Conservation (phyloP, 2,888 invertebrate species). For the Neoascia interrupta region DNA sequence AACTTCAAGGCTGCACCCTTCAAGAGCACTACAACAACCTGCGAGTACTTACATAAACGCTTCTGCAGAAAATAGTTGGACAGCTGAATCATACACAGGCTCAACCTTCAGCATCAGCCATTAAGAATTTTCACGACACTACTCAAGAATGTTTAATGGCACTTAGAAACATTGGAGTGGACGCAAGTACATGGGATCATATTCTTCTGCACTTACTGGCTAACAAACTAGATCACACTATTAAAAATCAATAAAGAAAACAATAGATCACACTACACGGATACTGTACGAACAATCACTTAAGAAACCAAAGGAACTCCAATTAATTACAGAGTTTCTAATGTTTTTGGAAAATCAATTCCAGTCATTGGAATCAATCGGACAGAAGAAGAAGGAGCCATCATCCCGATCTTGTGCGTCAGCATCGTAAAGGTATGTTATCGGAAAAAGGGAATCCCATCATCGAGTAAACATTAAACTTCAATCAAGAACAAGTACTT, state of each 20-base stretch:
- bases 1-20: not conserved
- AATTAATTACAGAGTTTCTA: slow-evolving; percentile 18
- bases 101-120: not conserved
- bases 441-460: no score
- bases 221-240: slow-evolving; percentile 1
- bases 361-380: slow-evolving; percentile 10
- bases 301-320: slow-evolving; percentile 7
- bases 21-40: not conserved
- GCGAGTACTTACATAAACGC: not conserved
- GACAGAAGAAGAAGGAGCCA: not conserved
- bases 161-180: not conserved
- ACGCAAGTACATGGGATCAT: not conserved
- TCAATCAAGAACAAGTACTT: no score
- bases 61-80: not conserved
- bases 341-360: slow-evolving; percentile 17
- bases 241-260: no score
- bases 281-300: slow-evolving; percentile 7
- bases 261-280: no score
- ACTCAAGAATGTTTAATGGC: not conserved
- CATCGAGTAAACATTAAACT: no score
- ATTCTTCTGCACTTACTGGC: no score
- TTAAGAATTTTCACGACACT: no score
- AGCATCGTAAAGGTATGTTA: no score
- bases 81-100: not conserved
- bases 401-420: not conserved